Percentiles rank a stretch among this genome's conserved stretches.
These are phyloP conservation scores for Verasper variegatus DNA, from an alignment of 2,113 vertebrate species.

Conservation along the genomic window DNA sequence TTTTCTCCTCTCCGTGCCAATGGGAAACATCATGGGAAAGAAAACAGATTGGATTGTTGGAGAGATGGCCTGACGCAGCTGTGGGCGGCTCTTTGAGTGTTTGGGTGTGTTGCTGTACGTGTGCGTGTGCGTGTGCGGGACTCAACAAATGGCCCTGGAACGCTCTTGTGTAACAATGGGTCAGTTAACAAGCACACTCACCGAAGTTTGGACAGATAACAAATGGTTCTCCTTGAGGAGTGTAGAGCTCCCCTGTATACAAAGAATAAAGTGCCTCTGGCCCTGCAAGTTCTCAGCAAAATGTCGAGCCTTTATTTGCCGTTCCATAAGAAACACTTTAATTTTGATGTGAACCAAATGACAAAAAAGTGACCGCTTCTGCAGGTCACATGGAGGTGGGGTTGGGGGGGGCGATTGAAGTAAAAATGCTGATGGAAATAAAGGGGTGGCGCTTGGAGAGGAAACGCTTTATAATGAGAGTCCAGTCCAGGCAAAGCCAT, in stretches of 20 bases:
- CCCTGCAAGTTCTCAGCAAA: slow-evolving; percentile 31
- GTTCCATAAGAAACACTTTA: slow-evolving; percentile 50
- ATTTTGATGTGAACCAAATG: slow-evolving; percentile 48
- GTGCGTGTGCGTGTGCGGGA: slow-evolving; percentile 26
- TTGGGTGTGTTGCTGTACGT: slow-evolving; percentile 58
- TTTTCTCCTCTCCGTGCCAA: slow-evolving; percentile 82
- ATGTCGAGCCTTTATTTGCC: slow-evolving; percentile 46
- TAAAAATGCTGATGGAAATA: slow-evolving; percentile 65
- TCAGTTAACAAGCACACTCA: slow-evolving; percentile 69
- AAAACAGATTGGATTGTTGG: slow-evolving; percentile 81
- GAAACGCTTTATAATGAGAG: slow-evolving; percentile 56
- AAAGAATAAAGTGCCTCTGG: slow-evolving; percentile 37
- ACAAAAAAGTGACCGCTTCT: slow-evolving; percentile 14
- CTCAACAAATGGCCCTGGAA: slow-evolving; percentile 51
- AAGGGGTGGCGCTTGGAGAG: slow-evolving; percentile 67
- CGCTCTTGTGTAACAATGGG: slow-evolving; percentile 56
- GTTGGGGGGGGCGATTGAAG: slow-evolving; percentile 57
- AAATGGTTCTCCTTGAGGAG: slow-evolving; percentile 64
- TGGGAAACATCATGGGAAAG: slow-evolving; percentile 85
- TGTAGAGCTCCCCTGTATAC: slow-evolving; percentile 44
- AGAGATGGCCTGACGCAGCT: slow-evolving; percentile 79
- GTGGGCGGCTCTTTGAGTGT: slow-evolving; percentile 77
- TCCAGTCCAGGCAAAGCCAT: slow-evolving; percentile 50
- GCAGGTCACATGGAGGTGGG: slow-evolving; percentile 14
- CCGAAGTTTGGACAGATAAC: slow-evolving; percentile 67